Base-by-base conservation (phyloP, 1,140 invertebrate genomes). In the Harpegnathos saltator region DNA sequence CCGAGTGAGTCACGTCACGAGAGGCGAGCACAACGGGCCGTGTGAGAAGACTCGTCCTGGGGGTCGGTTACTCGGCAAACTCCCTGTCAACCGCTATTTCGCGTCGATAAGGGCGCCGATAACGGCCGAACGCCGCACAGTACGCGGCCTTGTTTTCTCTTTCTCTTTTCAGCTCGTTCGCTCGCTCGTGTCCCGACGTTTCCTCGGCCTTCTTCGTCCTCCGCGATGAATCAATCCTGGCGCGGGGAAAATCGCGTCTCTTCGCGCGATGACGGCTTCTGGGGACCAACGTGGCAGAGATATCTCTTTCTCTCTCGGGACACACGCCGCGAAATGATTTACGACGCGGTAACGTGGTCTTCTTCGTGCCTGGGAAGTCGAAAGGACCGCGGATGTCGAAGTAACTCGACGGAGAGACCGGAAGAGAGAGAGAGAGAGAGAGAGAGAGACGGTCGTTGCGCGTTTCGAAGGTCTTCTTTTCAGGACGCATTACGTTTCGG, bases 91-190 rank as follows among this genome's bases (percentile, higher is more conserved):
- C 86, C 81, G 83, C 62, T 85, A 89, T 91, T 71, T 86, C 88
- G 84, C 71, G 68, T 73, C 86, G 90, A 91, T 91, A 91, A 91
- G 75, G 73, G n/a, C 61, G 17, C 52, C 78, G 90, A 91, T 91
- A 91, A 84, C 38, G 33, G 26, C 14, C 52, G 17, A 29, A 7
- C 24, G 38, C 22, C 3, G 26, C 48, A 65, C 63, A 69, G 69
- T 82, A 50, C 38, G 44, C 17, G 66, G 17, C 69, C 59, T 69
- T 74, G 66, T 74, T 82, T 69, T 81, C 33, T 54, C 15, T 63
- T 17, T 63, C 26, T 29, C 61, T 33, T 14, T 63, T 17, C 24
- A 12, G 1, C 14, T 63, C 29, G 29, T 5, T 33, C 29, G 5
- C 29, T 33, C 29, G 29, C 29, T n/a, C 29, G 17, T 11, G 5